Conservation (phyloP, 2,113 vertebrate species). For the Thalassoma bifasciatum region DNA sequence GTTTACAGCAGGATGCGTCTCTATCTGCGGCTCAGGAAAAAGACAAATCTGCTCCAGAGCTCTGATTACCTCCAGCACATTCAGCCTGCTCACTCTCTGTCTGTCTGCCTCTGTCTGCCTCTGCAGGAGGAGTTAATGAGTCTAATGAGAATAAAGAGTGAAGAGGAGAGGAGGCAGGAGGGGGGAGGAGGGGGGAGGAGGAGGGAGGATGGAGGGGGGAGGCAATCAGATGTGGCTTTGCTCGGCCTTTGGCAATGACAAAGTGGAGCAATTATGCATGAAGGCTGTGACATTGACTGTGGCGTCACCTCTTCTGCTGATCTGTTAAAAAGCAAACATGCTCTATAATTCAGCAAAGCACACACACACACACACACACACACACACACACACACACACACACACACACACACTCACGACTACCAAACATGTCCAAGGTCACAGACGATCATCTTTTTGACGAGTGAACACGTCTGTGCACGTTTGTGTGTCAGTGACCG, state of each 20-base stretch:
- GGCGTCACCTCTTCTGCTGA: slow-evolving; percentile 77
- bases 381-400: slow-evolving; percentile 20
- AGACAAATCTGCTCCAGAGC: slow-evolving; percentile 2
- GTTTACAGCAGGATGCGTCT: slow-evolving; percentile 13
- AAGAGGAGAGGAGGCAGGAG: slow-evolving; percentile 28
- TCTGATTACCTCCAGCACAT: slow-evolving; percentile 21
- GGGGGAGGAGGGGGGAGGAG: slow-evolving; percentile 31
- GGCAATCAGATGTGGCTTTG: slow-evolving; percentile 65
- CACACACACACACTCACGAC: slow-evolving; percentile 25
- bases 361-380: slow-evolving; percentile 26
- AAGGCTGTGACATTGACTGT: slow-evolving; percentile 79
- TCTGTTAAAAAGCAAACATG: slow-evolving; percentile 77
- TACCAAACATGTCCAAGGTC: slow-evolving; percentile 58
- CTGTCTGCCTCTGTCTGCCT: slow-evolving; percentile 42
- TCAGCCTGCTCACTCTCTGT: slow-evolving; percentile 43
- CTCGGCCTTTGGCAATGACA: slow-evolving; percentile 77
- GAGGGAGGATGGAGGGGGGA: slow-evolving; percentile 26
- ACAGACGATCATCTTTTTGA: slow-evolving; percentile 49
- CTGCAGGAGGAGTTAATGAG: slow-evolving; percentile 74
- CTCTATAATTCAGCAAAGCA: slow-evolving; percentile 61
- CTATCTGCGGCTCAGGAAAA: slow-evolving; percentile 18
- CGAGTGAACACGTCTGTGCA: slow-evolving; percentile 45
- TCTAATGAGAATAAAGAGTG: slow-evolving; percentile 70
- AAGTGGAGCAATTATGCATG: slow-evolving; percentile 81
- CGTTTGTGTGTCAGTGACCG: not conserved